Percentiles rank a stretch among this genome's conserved stretches.
Evolutionary conservation across 2,113 vertebrate genomes (phyloP).

Genomic region (Accipiter virgatus): DNA sequence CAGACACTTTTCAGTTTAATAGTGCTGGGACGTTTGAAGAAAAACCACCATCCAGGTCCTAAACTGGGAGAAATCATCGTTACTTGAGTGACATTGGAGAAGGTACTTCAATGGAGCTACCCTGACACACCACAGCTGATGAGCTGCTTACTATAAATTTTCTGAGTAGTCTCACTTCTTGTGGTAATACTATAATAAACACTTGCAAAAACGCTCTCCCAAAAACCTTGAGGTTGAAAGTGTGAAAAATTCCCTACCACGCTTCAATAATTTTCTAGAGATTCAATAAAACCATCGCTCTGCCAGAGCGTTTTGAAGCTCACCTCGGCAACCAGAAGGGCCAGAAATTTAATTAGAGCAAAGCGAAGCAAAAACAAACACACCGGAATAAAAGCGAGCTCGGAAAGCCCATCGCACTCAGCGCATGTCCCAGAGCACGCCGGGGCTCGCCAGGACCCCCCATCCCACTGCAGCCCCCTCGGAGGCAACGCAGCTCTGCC

Average conservation of each 20-base stretch:
- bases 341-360: slow-evolving; percentile 23
- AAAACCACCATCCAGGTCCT: not conserved
- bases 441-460: not conserved
- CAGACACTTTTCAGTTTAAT: not conserved
- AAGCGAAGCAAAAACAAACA: not conserved
- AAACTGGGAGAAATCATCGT: not conserved
- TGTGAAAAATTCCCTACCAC: slow-evolving; percentile 25
- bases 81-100: not conserved
- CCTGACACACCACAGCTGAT: not conserved
- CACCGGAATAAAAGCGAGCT: not conserved
- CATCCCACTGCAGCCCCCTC: accelerated
- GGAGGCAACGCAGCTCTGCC: not conserved
- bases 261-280: not conserved
- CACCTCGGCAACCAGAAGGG: not conserved
- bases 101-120: not conserved
- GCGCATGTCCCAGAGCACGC: accelerated
- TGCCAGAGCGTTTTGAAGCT: not conserved
- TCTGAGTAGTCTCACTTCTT: not conserved
- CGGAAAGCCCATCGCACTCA: accelerated
- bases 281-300: not conserved
- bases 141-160: slow-evolving; percentile 8
- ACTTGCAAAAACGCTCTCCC: not conserved
- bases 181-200: slow-evolving; percentile 13
- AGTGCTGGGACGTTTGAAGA: not conserved
- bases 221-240: slow-evolving; percentile 32